A percentile compares a stretch with the other conserved stretches of the same genome.
Conservation (phyloP, 2,888 invertebrate species). For the Petrolisthes cinctipes region DNA sequence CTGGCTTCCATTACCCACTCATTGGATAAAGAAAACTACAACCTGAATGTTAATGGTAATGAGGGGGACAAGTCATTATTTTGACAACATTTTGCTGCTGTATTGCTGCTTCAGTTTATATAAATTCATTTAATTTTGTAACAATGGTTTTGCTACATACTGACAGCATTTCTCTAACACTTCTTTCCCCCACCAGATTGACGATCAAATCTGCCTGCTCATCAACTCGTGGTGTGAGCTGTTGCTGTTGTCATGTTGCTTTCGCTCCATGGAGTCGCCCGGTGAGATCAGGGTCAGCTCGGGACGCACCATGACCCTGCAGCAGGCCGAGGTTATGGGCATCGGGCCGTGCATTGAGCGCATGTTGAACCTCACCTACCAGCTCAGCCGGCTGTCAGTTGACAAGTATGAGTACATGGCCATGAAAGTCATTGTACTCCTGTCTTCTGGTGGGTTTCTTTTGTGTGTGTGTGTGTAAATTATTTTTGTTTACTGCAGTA, state of each 20-base stretch:
- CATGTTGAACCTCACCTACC: slow-evolving; percentile 94
- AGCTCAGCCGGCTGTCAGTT: slow-evolving; percentile 87
- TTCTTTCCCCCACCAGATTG: slow-evolving; percentile 77
- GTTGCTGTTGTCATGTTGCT: slow-evolving; percentile 91
- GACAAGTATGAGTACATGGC: slow-evolving; percentile 97
- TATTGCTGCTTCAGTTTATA: too few species aligned
- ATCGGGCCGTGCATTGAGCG: slow-evolving; percentile 83
- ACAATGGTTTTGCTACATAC: too few species aligned
- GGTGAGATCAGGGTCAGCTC: slow-evolving; percentile 78
- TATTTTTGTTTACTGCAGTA: too few species aligned
- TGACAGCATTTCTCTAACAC: too few species aligned
- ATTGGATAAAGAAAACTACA: too few species aligned
- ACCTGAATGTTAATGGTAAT: too few species aligned
- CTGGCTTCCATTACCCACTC: too few species aligned
- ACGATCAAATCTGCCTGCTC: slow-evolving; percentile 95
- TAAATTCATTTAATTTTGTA: too few species aligned
- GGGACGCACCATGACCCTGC: slow-evolving; percentile 76
- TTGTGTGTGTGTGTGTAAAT: neutral
- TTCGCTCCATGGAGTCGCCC: slow-evolving; percentile 90
- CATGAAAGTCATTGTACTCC: slow-evolving; percentile 92
- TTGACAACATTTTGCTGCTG: too few species aligned
- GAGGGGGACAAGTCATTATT: too few species aligned
- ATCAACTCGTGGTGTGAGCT: slow-evolving; percentile 98
- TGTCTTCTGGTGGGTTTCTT: slow-evolving; percentile 83
- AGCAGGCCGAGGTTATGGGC: slow-evolving; percentile 79